phyloP scores from a whole-genome alignment of 2,113 vertebrate genomes.

The Labeo rohita region DNA sequence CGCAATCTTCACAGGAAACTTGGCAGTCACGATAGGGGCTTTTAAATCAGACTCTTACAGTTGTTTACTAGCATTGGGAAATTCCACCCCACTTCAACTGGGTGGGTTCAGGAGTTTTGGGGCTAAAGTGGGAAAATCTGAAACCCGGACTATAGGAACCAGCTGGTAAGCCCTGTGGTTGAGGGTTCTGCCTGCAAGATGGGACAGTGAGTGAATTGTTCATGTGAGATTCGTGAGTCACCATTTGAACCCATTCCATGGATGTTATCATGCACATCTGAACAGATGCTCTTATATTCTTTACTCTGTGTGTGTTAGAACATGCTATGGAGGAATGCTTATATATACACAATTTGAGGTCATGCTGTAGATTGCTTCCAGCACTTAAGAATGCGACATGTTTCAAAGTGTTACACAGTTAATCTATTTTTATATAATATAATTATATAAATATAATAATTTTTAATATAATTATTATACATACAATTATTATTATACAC shows the following conservation, averaged over 20 bases:
- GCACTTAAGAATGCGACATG: too few species aligned
- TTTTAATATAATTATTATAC: too few species aligned
- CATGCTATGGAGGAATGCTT: neutral
- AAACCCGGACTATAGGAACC: neutral
- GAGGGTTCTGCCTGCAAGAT: neutral
- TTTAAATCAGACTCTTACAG: conserved; percentile 15
- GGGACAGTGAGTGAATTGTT: neutral
- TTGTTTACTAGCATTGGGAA: conserved; percentile 34
- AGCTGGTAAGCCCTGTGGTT: neutral
- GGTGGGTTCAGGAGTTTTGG: conserved; percentile 13
- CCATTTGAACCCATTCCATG: neutral
- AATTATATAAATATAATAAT: too few species aligned
- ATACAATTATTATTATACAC: too few species aligned
- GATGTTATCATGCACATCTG: neutral
- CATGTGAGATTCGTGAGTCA: neutral
- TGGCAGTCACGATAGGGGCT: conserved; percentile 38
- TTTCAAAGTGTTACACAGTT: neutral
- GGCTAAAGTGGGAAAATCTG: neutral
- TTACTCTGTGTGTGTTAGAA: neutral
- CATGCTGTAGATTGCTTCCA: neutral
- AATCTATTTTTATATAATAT: too few species aligned
- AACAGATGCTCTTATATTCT: neutral
- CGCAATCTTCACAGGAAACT: conserved; percentile 14
- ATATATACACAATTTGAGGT: neutral
- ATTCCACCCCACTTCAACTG: conserved; percentile 9